Base-by-base conservation (phyloP, 2,797 vertebrate genomes). In the Takifugu ocellatus region DNA sequence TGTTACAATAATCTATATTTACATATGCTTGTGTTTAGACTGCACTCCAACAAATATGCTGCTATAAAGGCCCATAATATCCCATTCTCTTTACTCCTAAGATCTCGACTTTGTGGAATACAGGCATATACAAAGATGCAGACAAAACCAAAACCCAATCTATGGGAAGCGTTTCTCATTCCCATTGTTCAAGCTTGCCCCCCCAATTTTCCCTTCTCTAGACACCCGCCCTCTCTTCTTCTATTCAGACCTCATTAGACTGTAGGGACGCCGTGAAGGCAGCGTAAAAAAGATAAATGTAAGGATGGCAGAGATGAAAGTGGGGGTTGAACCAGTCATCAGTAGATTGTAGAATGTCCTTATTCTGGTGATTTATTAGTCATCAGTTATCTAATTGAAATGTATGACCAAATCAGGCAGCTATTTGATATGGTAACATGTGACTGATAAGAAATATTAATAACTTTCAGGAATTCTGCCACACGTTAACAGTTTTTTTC, bases 221-320 rank as follows among this genome's bases (percentile, higher is more conserved):
- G 5, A 9, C 42, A 43, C 42, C 12, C 42, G 15, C 62, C 53
- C 68, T 59, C 54, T 29, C 27, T 29, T 55, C 48, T 49, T 60
- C 25, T 42, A 52, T 48, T 61, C 58, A 66, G 70, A 59, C 87
- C 88, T 84, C 88, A 86, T 90, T 86, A 88, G 88, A 85, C 55
- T 68, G 65, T 54, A 49, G 55, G 53, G 66, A 74, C 8, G 27
- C 27, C 27, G 55, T 66, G 67, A 49, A 68, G 63, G 45, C 46
- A 14, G 47, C 68, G 49, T 44, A 43, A 60, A 74, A 14, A 52
- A 79, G 77, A 89, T 86, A 87, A 87, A 87, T 85, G 87, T 82
- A 82, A 39, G 26, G 15, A 33, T 33, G 29, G 36, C 49, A 56
- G 14, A 45, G 17, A 46, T 1, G 17, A 59, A 51, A 44, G 46